phyloP scores from a whole-genome alignment of 2,888 invertebrate genomes.

The Mellilla xanthometata region DNA sequence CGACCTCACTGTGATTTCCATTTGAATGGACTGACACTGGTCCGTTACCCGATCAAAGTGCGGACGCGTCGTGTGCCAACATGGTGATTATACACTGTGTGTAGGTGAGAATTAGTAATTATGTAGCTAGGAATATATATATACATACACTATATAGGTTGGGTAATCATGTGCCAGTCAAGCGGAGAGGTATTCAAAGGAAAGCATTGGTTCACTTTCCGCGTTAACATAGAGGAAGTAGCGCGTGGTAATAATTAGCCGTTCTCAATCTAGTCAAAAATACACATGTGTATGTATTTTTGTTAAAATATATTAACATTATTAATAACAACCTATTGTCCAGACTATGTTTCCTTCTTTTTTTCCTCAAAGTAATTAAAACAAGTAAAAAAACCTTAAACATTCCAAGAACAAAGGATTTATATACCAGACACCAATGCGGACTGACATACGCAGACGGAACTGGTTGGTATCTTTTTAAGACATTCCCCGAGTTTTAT shows the following conservation, averaged over 20 bases:
- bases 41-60: constrained; percentile 57
- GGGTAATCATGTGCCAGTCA: background rate
- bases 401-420: constrained; percentile 25
- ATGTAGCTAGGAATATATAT: background rate
- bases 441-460: constrained; percentile 14
- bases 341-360: background rate
- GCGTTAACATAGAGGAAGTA: too few relatives aligned
- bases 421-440: too few relatives aligned
- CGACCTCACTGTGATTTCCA: constrained; percentile 54
- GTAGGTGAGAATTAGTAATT: constrained; percentile 1
- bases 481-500: constrained; percentile 26
- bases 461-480: constrained; percentile 17
- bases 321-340: too few relatives aligned
- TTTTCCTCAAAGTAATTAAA: background rate
- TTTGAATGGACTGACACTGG: constrained; percentile 52
- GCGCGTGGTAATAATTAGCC: too few relatives aligned
- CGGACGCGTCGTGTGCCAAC: constrained; percentile 24
- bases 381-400: constrained; percentile 14
- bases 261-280: too few relatives aligned
- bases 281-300: too few relatives aligned
- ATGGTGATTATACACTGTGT: constrained; percentile 14
- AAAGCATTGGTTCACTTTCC: too few relatives aligned
- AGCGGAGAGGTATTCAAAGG: too few relatives aligned
- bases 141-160: background rate
- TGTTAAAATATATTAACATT: too few relatives aligned